Base-by-base conservation (phyloP, 2,113 vertebrate genomes). In the Strigops habroptila region DNA sequence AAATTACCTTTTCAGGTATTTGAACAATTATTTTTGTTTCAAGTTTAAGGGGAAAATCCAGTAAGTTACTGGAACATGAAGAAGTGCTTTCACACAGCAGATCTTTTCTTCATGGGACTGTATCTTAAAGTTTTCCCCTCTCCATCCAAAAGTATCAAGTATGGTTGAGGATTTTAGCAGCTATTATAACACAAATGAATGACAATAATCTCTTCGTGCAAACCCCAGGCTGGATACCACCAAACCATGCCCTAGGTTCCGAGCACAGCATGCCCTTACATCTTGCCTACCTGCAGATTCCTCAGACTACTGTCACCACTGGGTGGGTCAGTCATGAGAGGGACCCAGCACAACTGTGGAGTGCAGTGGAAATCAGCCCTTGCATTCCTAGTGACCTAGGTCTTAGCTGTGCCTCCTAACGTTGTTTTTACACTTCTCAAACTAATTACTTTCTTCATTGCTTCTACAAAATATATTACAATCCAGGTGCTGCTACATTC, bases 301-400 rank as follows among this genome's bases (percentile, higher is more conserved):
- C 62, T 71, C 1, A 0, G 33, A 13, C 46, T 33, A 9, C 19
- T 83, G 73, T 62, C 59, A 35, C 31, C 24, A 25, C 21, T 0
- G 2, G 27, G 11, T 1, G 3, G 23, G 11, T 64, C 16, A 43
- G 5, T 30, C 53, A 48, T 0, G 0, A 39, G 27, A 55, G 16
- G 27, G 49, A 93, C 14, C 33, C 24, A 64, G 64, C 18, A 62
- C 18, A 59, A 10, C 30, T 6, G 4, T 39, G 35, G 53, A 55
- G 24, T 23, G 41, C 1, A 7, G 8, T 46, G 21, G 28, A 65
- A 91, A 63, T 37, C 67, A 64, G 1, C 4, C 15, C 19, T 11
- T n/a, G 53, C 48, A 55, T 44, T 79, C 18, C 19, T 33, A 24
- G 14, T 15, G 27, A 74, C 37, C 28, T 17, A 57, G 41, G 60